Evolutionary conservation across 2,888 invertebrate species (phyloP).

Genomic region (Hipparchia semele): DNA sequence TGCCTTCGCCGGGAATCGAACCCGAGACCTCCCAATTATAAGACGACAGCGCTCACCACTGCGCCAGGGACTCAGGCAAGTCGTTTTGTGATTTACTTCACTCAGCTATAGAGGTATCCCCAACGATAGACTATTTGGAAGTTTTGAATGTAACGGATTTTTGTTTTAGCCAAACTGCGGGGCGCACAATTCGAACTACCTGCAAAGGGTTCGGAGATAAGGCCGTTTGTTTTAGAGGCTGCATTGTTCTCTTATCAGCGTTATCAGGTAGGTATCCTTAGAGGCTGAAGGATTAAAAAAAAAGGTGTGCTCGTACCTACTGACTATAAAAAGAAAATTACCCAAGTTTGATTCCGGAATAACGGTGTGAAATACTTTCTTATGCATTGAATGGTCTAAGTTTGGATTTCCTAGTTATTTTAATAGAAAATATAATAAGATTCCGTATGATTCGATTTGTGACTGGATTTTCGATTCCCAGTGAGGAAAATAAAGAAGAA

Average conservation of each 20-base stretch:
- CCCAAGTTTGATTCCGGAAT: background rate
- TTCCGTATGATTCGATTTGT: too few species aligned
- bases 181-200: slow-evolving; percentile 32
- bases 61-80: too few species aligned
- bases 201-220: slow-evolving; percentile 42
- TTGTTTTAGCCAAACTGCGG: slow-evolving; percentile 26
- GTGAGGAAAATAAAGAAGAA: too few species aligned
- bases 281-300: slow-evolving; percentile 12
- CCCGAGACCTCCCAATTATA: too few species aligned
- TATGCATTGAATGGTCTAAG: background rate
- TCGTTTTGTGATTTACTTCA: too few species aligned
- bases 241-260: slow-evolving; percentile 45
- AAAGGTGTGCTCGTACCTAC: background rate
- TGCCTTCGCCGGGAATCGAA: too few species aligned
- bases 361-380: background rate
- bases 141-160: slow-evolving; percentile 13
- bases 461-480: too few species aligned
- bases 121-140: background rate
- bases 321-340: too few species aligned
- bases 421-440: too few species aligned
- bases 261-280: slow-evolving; percentile 29
- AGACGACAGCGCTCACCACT: too few species aligned
- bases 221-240: slow-evolving; percentile 42
- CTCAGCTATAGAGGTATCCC: background rate
- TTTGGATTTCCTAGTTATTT: too few species aligned